Evolutionary conservation across 2,113 vertebrate species (phyloP).

Genomic region (Notarius quadriscutis): DNA sequence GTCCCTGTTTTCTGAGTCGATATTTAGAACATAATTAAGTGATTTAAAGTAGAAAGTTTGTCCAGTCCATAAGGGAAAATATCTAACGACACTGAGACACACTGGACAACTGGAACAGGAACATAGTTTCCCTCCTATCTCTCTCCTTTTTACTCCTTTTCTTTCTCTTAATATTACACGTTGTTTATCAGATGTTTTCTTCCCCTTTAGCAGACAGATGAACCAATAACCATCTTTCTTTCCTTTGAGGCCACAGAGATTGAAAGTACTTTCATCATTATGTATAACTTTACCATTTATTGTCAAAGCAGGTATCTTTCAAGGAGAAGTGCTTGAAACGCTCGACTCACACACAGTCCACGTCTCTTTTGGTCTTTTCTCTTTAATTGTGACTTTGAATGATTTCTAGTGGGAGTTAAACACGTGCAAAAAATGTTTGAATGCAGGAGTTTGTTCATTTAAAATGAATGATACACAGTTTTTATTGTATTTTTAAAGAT

Average conservation of each 20-base stretch:
- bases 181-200: slow-evolving; percentile 19
- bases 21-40: not conserved
- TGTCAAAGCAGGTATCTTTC: slow-evolving; percentile 9
- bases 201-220: slow-evolving; percentile 27
- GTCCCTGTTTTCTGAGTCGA: not conserved
- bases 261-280: not conserved
- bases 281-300: slow-evolving; percentile 7
- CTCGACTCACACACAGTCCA: not conserved
- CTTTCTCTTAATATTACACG: slow-evolving; percentile 11
- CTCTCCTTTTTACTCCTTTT: not conserved
- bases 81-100: not conserved
- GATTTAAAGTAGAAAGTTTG: slow-evolving; percentile 8
- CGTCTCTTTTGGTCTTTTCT: not conserved
- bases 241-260: not conserved
- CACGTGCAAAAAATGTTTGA: not conserved
- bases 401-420: not conserved
- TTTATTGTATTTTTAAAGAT: not conserved
- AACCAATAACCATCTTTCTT: slow-evolving; percentile 16
- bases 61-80: not conserved
- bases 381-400: not conserved
- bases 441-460: not conserved
- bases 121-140: not conserved
- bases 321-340: not conserved
- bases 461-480: not conserved
- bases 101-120: not conserved